Evolutionary conservation across 2,113 vertebrate species (phyloP).

Genomic region (Protobothrops flavoviridis): DNA sequence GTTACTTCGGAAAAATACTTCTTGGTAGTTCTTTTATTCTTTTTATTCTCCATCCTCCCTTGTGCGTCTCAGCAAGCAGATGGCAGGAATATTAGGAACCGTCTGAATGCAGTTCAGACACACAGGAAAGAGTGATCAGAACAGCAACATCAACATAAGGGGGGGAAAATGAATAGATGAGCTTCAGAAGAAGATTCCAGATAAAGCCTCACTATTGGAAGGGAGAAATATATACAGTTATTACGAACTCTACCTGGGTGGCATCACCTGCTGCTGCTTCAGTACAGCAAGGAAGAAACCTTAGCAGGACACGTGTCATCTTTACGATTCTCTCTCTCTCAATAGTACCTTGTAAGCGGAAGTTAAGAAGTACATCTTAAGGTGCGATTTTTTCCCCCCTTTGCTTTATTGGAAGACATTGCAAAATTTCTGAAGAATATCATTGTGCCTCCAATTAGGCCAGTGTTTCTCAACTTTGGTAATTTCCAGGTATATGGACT

Average conservation of each 20-base stretch:
- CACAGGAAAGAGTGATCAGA: neutral
- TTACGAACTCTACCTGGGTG: neutral
- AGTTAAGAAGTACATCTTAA: neutral
- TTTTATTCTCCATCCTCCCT: neutral
- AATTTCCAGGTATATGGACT: neutral
- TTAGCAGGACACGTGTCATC: neutral
- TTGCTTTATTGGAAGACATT: neutral
- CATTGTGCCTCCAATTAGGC: neutral
- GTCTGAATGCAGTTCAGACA: neutral
- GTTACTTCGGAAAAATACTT: neutral
- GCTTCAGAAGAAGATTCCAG: neutral
- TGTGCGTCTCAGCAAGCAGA: neutral
- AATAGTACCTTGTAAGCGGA: neutral
- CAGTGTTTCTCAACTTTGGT: neutral
- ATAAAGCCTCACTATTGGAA: neutral
- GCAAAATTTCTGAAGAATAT: neutral
- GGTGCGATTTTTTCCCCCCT: too few relatives aligned
- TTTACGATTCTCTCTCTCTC: neutral
- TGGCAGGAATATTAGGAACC: constrained; percentile 5
- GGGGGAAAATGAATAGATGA: neutral
- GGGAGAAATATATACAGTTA: neutral
- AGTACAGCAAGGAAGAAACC: neutral
- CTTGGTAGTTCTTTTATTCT: neutral
- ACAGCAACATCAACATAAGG: neutral
- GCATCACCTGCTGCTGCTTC: neutral